Percentiles rank a stretch among this genome's conserved stretches.
Conservation (phyloP, 2,888 invertebrate genomes). For the Dione vanillae region DNA sequence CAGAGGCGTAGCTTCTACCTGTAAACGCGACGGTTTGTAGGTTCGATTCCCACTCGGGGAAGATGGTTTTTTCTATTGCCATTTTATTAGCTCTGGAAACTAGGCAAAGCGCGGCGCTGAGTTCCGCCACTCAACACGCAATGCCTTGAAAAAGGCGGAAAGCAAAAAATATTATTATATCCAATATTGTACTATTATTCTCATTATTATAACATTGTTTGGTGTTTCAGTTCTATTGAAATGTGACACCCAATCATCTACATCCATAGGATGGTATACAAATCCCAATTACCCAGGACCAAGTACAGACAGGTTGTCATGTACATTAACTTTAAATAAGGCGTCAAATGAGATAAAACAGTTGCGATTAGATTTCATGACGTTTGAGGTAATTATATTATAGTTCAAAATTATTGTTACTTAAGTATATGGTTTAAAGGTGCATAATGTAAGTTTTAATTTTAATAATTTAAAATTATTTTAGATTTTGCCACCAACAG, state of each 20-base stretch:
- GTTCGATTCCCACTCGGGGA: no score
- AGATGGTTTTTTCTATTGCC: no score
- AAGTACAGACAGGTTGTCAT: constrained; percentile 84
- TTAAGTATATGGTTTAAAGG: no score
- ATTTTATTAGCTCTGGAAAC: no score
- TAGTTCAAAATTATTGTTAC: no score
- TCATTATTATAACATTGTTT: no score
- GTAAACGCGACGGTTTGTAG: no score
- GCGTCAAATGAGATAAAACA: constrained; percentile 86
- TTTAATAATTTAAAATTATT: constrained; percentile 21
- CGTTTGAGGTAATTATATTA: constrained; percentile 84
- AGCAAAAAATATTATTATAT: not conserved
- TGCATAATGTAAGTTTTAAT: not conserved
- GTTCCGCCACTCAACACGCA: no score
- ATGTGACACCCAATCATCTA: constrained; percentile 86
- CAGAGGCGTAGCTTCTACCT: no score
- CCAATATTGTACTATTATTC: no score
- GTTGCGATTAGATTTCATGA: constrained; percentile 87
- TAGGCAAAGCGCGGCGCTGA: no score
- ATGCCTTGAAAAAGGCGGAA: no score
- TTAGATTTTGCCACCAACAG: constrained; percentile 87
- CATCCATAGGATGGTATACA: constrained; percentile 88
- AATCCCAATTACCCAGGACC: constrained; percentile 88
- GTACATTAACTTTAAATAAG: constrained; percentile 86
- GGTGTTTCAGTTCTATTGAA: constrained; percentile 83